Percentiles rank a stretch among this genome's conserved stretches.
Evolutionary conservation across 1,140 invertebrate species (phyloP).

Genomic region (Onthophagus taurus): DNA sequence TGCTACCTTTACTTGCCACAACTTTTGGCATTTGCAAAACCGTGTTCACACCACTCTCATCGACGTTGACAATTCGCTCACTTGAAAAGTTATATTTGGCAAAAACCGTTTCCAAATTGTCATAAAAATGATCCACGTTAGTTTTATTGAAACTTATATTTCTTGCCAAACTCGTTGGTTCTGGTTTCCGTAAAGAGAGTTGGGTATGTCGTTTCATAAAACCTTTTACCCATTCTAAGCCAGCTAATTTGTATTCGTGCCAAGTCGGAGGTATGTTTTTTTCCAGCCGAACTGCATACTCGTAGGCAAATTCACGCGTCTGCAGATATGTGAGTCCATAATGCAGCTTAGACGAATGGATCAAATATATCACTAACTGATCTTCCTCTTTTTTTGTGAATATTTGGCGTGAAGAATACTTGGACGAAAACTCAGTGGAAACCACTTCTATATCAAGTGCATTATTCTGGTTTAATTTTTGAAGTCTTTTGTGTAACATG

Average conservation of each 20-base stretch:
- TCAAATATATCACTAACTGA: not conserved
- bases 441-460: not conserved
- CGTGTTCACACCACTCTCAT: constrained; percentile 39
- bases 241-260: constrained; percentile 28
- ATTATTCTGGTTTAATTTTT: not conserved
- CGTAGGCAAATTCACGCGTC: constrained; percentile 21
- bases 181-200: constrained; percentile 29
- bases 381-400: constrained; percentile 7
- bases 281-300: constrained; percentile 22
- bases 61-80: constrained; percentile 35
- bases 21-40: constrained; percentile 37
- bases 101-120: constrained; percentile 17
- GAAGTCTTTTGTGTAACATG: not conserved
- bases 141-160: constrained; percentile 36
- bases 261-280: constrained; percentile 28
- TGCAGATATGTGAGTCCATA: constrained; percentile 24
- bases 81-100: constrained; percentile 29
- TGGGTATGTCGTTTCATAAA: constrained; percentile 30
- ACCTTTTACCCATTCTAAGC: constrained; percentile 33
- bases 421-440: too few species aligned
- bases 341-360: not conserved
- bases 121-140: constrained; percentile 33
- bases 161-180: constrained; percentile 32
- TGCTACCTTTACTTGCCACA: constrained; percentile 33
- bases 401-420: constrained; percentile 15